Percentiles rank a stretch among this genome's conserved stretches.
phyloP scores from a whole-genome alignment of 2,797 vertebrate species.

The Hoplostethus atlanticus region DNA sequence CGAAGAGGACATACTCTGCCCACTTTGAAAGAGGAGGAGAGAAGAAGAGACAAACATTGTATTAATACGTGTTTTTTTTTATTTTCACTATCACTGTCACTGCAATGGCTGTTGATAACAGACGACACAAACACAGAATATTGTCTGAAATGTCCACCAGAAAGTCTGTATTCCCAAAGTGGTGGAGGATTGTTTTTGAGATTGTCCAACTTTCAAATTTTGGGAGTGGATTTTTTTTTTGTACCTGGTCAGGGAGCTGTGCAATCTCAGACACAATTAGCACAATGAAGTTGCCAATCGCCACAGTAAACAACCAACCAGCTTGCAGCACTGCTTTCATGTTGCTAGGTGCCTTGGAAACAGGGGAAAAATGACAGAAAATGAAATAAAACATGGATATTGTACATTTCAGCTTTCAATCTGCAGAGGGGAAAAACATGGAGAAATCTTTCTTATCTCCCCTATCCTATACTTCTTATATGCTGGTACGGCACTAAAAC shows the following conservation, averaged over 20 bases:
- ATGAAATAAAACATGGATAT: neutral
- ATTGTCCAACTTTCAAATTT: neutral
- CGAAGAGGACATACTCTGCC: slow-evolving; percentile 94
- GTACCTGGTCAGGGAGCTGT: slow-evolving; percentile 88
- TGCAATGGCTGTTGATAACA: neutral
- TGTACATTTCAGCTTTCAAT: neutral
- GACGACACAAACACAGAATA: neutral
- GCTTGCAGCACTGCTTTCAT: slow-evolving; percentile 98
- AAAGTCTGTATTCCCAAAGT: neutral
- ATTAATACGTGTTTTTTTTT: neutral
- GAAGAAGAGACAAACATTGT: neutral
- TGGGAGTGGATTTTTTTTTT: neutral
- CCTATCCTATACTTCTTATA: neutral
- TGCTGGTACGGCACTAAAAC: neutral
- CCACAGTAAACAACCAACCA: slow-evolving; percentile 93
- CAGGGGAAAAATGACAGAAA: slow-evolving; percentile 9
- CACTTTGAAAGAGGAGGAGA: slow-evolving; percentile 82
- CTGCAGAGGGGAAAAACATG: neutral
- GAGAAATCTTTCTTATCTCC: neutral
- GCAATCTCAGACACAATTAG: slow-evolving; percentile 91
- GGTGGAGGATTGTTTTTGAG: too few relatives aligned
- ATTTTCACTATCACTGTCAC: neutral
- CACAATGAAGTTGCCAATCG: slow-evolving; percentile 95
- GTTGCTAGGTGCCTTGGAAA: slow-evolving; percentile 91
- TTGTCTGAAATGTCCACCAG: neutral